A percentile compares a stretch with the other conserved stretches of the same genome.
Conservation (phyloP, 2,888 invertebrate genomes). For the Torymus auratus region DNA sequence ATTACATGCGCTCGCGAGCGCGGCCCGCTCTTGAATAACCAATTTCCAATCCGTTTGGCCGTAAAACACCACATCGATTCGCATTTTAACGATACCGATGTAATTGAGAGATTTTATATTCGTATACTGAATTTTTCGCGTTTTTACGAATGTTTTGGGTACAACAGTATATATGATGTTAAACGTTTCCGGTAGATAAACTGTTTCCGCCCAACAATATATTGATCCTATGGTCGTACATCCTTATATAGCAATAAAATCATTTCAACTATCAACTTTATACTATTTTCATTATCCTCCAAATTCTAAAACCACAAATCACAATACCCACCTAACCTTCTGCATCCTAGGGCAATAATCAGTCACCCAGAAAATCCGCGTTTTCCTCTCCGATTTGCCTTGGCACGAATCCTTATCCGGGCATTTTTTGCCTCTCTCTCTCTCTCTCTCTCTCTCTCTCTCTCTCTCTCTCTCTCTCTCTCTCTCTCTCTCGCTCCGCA, state of each 20-base stretch:
- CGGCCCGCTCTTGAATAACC: slow-evolving; percentile 46
- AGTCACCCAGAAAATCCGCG: background rate
- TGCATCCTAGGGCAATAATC: too few species aligned
- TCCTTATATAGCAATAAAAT: too few species aligned
- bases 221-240: background rate
- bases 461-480: too few species aligned
- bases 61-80: background rate
- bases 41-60: slow-evolving; percentile 29
- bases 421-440: slow-evolving; percentile 18
- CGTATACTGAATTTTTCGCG: background rate
- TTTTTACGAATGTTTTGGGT: too few species aligned
- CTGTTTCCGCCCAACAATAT: slow-evolving; percentile 19
- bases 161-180: too few species aligned
- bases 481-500: background rate
- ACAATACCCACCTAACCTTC: too few species aligned
- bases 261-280: too few species aligned
- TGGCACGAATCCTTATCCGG: slow-evolving; percentile 40
- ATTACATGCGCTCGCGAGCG: slow-evolving; percentile 30
- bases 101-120: slow-evolving; percentile 41
- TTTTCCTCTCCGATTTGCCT: slow-evolving; percentile 34
- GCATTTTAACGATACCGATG: background rate
- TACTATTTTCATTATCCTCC: too few species aligned
- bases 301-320: too few species aligned
- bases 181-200: background rate
- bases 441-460: too few species aligned